Base-by-base conservation (phyloP, 2,113 vertebrate genomes). In the Mobula hypostoma region DNA sequence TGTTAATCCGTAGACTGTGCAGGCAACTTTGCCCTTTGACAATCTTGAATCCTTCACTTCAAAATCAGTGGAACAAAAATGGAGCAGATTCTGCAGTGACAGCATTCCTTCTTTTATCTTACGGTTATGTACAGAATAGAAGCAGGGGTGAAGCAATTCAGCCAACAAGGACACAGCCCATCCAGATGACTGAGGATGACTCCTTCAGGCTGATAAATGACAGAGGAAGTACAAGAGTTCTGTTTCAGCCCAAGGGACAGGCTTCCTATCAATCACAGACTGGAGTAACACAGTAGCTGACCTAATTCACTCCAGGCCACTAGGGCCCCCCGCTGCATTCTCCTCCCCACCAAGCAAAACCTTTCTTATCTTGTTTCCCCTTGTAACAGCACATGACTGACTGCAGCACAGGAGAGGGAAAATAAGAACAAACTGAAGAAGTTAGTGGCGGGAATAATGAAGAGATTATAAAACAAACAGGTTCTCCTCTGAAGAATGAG, bases 291-390 rank as follows among this genome's bases (percentile, higher is more conserved):
- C 85, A 90, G 85, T 90, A 90, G 85, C 85, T 63, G 85, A 68
- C 85, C 85, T 90, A 66, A 90, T 90, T 90, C 85, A 90, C 61
- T 90, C 85, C 14, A 90, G 85, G 61, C 61, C 58, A 68, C 61
- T 27, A 74, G 72, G 72, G 72, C 72, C 72, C 72, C 48, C 72
- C 21, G 72, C 72, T 27, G 72, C 72, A 19, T 24, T 74, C 63
- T 15, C 80, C 27, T 24, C 58, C 56, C 61, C 85, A 66, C 61
- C 2, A 90, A 90, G n/a, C 61, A 90, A 66, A 88, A 36, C 85
- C 63, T 66, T 36, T 90, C 61, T n/a, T 63, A 90, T 68, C 85
- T 68, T 90, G 63, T 21, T 90, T 90, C 14, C 61, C 85, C 15
- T 61, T 66, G 61, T 17, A 68, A 17, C 15, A 17, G 29, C 85